Base-by-base conservation (phyloP, 1,140 invertebrate species). In the Platyscapa corneri region DNA sequence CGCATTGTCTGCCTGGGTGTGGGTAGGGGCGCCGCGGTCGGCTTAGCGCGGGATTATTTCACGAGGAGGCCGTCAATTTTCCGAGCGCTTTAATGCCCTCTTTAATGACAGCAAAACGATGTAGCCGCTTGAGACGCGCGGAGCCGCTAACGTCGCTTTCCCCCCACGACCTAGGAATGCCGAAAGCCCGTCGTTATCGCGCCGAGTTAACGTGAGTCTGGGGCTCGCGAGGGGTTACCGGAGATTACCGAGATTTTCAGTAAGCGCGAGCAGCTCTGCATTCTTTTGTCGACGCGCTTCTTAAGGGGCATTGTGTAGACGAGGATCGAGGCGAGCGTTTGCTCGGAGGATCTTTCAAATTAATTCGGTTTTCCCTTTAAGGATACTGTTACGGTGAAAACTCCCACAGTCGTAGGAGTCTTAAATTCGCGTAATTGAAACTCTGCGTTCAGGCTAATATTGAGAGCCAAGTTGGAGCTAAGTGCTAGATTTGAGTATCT, bases 81-180 rank as follows among this genome's bases (percentile, higher is more conserved):
- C 39, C 82, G 39, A 46, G 67, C 60, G 60, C 56, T 84, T 84
- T 78, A 84, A 53, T 70, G 60, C 75, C 16, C 75, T 78, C 42
- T 72, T 78, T 84, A 84, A 78, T 72, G 60, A 78, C 70, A 53
- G 42, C 32, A 0, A 37, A 64, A 79, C 49, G 76, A 60, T 34
- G 53, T 2, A 76, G 8, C 20, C 39, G 20, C 18, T 27, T 0
- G 0, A 14, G 39, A 14, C 46, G 23, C 27, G 42, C 18, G 16
- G 7, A 53, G 16, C 16, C 8, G 49, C 37, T 37, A 20, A 16
- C 37, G 34, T 39, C 30, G 65, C 30, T 65, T 81, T 53, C 46
- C 75, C 42, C 2, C 30, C 6, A n/a, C 49, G 42, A 60, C 30
- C 0, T 23, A 18, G 67, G 80, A 72, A 82, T 82, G 64, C 30